Conservation (phyloP, 2,888 invertebrate genomes). For the Syrphus vitripennis region DNA sequence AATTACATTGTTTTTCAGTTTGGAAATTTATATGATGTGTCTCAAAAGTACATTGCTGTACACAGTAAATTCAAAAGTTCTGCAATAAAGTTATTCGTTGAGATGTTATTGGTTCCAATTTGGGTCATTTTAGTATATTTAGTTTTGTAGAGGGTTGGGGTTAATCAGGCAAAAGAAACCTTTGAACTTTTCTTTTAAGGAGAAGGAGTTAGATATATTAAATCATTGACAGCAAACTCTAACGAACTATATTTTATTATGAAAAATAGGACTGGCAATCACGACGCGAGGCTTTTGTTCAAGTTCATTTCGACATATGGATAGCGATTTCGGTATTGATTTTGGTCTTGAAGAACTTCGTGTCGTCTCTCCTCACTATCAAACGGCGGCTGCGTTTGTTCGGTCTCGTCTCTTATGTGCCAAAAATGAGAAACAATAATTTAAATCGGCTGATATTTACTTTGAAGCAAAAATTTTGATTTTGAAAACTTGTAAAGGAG, state of each 20-base stretch:
- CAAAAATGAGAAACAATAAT: too few species aligned
- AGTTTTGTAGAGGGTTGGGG: neutral
- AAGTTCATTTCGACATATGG: too few species aligned
- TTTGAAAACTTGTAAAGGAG: too few species aligned
- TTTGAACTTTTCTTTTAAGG: constrained; percentile 36
- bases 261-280: too few species aligned
- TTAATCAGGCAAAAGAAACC: constrained; percentile 39
- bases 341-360: too few species aligned
- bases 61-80: constrained; percentile 9
- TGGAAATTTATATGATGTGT: neutral
- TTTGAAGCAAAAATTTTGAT: too few species aligned
- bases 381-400: too few species aligned
- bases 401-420: too few species aligned
- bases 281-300: too few species aligned
- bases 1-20: constrained; percentile 39
- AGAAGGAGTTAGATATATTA: neutral
- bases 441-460: too few species aligned
- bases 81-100: constrained; percentile 30
- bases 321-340: too few species aligned
- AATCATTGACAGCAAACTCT: constrained; percentile 1
- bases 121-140: constrained; percentile 21
- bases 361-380: too few species aligned
- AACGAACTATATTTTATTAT: neutral
- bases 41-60: neutral
- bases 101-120: constrained; percentile 28